Base-by-base conservation (phyloP, 2,888 invertebrate genomes). In the Euplexia lucipara region DNA sequence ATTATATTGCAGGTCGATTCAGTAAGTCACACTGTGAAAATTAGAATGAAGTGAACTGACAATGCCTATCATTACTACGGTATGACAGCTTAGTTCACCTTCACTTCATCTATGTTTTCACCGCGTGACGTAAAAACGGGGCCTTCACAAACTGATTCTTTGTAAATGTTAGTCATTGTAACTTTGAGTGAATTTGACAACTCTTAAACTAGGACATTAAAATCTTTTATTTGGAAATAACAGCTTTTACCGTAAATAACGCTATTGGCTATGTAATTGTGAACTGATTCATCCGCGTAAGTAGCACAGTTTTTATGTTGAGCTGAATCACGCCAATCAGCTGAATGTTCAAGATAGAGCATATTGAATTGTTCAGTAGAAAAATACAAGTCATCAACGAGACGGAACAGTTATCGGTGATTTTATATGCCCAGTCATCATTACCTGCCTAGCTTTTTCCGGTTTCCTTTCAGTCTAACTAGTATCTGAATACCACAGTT, bases 301-400 rank as follows among this genome's bases (percentile, higher is more conserved):
- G 49, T 69, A 18, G 75, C 53, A 75, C 70, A 70, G 35, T 69
- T 70, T 49, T 75, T 75, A 20, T 49, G 18, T 0, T 0, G 45
- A 30, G 16, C 52, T 39, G 34, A 47, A 42, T 48, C 34, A 59
- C 32, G 35, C 10, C 30, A 12, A 30, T 44, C 59, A 52, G 16
- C 57, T 49, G 42, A n/a, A 37, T 26, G 20, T 39, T 37, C 9
- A 42, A 30, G 16, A 52, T 70, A 8, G 8, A 8, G 45, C 10
- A 9, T 42, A 45, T 41, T 39, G 35, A 45, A 67, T 18, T 52
- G 14, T 9, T 8, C 12, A 35, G 8, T 18, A 0, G 8, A 41
- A 35, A 35, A 60, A 4, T 14, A 58, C 16, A 7, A 47, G 12
- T 30, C 32, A 35, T 14, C 7, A 14, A 10, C 39, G 26, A 44